phyloP scores from a whole-genome alignment of 2,888 invertebrate species.

The Eupsilia transversa region DNA sequence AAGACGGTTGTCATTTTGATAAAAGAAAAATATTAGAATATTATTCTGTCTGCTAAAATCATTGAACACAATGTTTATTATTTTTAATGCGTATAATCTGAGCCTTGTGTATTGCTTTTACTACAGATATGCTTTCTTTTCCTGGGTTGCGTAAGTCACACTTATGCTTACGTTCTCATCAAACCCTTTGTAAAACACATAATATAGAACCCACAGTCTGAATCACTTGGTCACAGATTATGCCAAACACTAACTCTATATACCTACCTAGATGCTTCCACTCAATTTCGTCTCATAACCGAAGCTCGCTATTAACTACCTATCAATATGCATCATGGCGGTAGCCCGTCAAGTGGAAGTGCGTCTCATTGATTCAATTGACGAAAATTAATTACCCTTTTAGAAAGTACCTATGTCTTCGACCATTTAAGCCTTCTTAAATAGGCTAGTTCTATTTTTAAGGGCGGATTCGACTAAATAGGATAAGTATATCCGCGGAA shows the following conservation, averaged over 20 bases:
- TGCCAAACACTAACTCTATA: too few relatives aligned
- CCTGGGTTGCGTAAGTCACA: neutral
- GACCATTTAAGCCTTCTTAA: neutral
- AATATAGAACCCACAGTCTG: neutral
- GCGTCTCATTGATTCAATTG: constrained; percentile 43
- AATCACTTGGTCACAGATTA: neutral
- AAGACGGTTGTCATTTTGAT: constrained; percentile 38
- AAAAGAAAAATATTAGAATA: constrained; percentile 33
- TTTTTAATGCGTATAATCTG: constrained; percentile 16
- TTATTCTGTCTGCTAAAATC: neutral
- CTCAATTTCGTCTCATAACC: constrained; percentile 19
- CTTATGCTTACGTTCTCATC: too few relatives aligned
- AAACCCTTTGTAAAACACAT: neutral
- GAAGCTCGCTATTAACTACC: neutral
- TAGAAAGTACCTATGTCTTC: neutral
- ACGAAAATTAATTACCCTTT: constrained; percentile 26
- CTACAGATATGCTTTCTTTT: neutral
- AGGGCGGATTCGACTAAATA: too few relatives aligned
- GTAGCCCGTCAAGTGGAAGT: constrained; percentile 37
- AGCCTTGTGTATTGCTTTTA: too few relatives aligned
- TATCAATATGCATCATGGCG: constrained; percentile 29
- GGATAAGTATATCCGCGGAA: too few relatives aligned
- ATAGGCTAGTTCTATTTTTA: neutral
- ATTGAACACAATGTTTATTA: constrained; percentile 7
- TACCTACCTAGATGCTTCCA: neutral